phyloP scores from a whole-genome alignment of 1,140 invertebrate genomes.

The Leucophenga varia region DNA sequence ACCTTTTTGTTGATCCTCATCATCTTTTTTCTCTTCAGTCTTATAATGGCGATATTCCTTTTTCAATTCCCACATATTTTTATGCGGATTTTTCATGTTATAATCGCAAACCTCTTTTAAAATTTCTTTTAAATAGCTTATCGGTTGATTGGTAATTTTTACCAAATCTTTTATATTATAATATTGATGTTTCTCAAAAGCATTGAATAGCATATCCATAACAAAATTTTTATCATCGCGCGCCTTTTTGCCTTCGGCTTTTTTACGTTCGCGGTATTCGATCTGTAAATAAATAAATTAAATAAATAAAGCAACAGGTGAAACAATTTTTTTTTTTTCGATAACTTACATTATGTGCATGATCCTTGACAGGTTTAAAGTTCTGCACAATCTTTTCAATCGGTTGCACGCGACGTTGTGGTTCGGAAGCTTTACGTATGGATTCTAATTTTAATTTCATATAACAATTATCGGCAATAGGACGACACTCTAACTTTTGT shows the following conservation, averaged over 20 bases:
- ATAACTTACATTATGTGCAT: constrained; percentile 80
- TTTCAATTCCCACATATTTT: constrained; percentile 99
- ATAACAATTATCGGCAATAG: constrained; percentile 84
- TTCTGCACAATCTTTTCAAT: constrained; percentile 79
- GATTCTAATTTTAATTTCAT: constrained; percentile 82
- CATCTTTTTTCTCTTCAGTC: constrained; percentile 61
- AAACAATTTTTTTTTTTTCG: constrained; percentile 9
- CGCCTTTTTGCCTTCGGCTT: constrained; percentile 89
- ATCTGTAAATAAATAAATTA: constrained; percentile 64
- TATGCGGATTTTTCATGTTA: constrained; percentile 96
- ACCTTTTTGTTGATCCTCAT: constrained; percentile 62
- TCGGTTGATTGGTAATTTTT: constrained; percentile 70
- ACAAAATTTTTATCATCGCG: constrained; percentile 95
- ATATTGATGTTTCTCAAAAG: constrained; percentile 99
- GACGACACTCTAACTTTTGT: constrained; percentile 90
- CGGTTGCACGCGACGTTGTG: constrained; percentile 75
- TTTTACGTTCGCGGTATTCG: constrained; percentile 84
- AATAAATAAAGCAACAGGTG: constrained; percentile 9
- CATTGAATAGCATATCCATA: constrained; percentile 92
- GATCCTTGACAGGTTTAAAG: constrained; percentile 87
- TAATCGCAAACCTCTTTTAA: constrained; percentile 97
- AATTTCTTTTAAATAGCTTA: constrained; percentile 96
- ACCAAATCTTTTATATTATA: constrained; percentile 98
- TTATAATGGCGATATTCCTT: constrained; percentile 96
- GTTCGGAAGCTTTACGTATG: constrained; percentile 80